A percentile compares a stretch with the other conserved stretches of the same genome.
Conservation (phyloP, 2,888 invertebrate species). For the Rhaphigaster nebulosa region DNA sequence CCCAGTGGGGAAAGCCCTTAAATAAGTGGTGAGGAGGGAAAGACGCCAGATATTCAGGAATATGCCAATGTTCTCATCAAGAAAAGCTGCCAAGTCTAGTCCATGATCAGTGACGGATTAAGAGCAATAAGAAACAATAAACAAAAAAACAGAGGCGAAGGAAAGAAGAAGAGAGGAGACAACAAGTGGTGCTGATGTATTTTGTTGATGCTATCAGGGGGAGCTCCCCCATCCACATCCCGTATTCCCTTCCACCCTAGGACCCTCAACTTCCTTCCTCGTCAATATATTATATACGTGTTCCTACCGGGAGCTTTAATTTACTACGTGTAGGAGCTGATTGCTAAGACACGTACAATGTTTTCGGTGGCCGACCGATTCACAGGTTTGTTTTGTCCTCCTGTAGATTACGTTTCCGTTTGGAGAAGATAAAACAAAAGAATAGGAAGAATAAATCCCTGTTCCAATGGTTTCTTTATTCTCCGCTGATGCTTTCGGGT, state of each 20-base stretch:
- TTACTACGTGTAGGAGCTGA: not conserved
- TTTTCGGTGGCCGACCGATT: not conserved
- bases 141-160: not conserved
- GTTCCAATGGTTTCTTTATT: not conserved
- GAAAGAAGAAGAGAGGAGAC: not conserved
- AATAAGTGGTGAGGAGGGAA: no score
- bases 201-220: conserved; percentile 20
- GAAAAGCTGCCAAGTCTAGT: not conserved
- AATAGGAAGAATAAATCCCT: not conserved
- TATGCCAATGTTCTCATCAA: no score
- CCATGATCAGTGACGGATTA: not conserved
- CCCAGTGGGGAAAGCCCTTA: not conserved
- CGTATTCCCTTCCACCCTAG: not conserved
- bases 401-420: not conserved
- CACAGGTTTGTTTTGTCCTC: not conserved
- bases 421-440: not conserved
- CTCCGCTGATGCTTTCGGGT: not conserved
- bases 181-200: conserved; percentile 7
- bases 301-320: not conserved
- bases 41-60: no score
- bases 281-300: conserved; percentile 9
- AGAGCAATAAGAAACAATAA: not conserved
- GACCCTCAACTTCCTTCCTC: not conserved
- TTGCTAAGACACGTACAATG: not conserved
- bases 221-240: not conserved